phyloP scores from a whole-genome alignment of 2,888 invertebrate species.

The Phlogophora meticulosa region DNA sequence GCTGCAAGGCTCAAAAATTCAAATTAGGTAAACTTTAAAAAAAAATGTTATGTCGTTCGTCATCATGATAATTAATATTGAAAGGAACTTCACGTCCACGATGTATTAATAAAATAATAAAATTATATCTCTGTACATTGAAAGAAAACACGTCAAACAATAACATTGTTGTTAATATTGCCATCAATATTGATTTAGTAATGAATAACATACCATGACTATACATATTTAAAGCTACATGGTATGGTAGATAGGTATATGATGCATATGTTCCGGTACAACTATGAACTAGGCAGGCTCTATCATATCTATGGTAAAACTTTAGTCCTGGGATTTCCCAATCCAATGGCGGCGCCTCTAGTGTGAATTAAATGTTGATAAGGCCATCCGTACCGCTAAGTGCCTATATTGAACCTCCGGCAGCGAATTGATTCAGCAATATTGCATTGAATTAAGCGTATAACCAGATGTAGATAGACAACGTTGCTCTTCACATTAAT shows the following conservation, averaged over 20 bases:
- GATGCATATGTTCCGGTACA: too few species aligned
- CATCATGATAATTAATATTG: not conserved
- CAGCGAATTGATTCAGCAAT: conserved; percentile 16
- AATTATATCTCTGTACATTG: too few species aligned
- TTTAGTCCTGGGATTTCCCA: conserved; percentile 1
- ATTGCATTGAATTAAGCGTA: conserved; percentile 36
- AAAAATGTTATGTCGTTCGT: not conserved
- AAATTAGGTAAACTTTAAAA: too few species aligned
- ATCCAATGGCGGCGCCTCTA: not conserved
- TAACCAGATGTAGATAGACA: conserved; percentile 43
- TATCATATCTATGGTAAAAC: too few species aligned
- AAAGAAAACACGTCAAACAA: too few species aligned
- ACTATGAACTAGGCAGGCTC: too few species aligned
- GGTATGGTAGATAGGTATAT: too few species aligned
- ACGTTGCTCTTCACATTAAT: conserved; percentile 46
- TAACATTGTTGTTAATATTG: too few species aligned
- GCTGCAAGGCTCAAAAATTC: not conserved
- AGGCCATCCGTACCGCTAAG: not conserved
- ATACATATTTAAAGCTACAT: too few species aligned
- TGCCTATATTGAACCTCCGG: not conserved
- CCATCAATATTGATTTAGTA: too few species aligned
- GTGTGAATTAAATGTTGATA: conserved; percentile 2
- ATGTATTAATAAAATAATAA: not conserved
- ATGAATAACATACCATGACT: too few species aligned
- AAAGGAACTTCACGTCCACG: not conserved